phyloP scores from a whole-genome alignment of 1,140 invertebrate species.

The Calliopsis andreniformis region DNA sequence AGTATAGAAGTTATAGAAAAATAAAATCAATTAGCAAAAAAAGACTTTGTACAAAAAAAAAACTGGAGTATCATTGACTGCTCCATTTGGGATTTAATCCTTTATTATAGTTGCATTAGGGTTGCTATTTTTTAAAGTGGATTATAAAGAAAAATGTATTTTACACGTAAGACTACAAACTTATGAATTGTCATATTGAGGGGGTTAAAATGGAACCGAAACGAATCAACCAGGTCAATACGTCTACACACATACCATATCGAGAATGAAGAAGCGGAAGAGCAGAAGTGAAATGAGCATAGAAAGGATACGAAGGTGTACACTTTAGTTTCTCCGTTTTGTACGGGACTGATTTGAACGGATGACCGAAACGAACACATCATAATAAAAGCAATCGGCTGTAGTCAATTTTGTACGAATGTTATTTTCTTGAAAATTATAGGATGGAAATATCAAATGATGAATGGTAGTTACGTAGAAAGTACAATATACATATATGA shows the following conservation, averaged over 20 bases:
- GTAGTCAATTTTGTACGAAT: slow-evolving; percentile 80
- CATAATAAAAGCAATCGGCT: slow-evolving; percentile 79
- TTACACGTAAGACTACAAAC: no score
- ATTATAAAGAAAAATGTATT: no score
- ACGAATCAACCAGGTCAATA: slow-evolving; percentile 68
- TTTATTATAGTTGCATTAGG: no score
- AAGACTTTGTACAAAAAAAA: no score
- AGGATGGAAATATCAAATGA: slow-evolving; percentile 63
- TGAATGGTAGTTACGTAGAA: slow-evolving; percentile 61
- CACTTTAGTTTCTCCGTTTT: slow-evolving; percentile 52
- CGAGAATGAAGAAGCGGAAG: slow-evolving; percentile 29
- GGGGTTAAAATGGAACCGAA: slow-evolving; percentile 45
- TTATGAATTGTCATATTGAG: no score
- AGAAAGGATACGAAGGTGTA: slow-evolving; percentile 8
- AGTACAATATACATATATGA: slow-evolving; percentile 62
- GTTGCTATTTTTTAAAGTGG: no score
- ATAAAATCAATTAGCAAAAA: no score
- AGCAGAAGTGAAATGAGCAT: slow-evolving; percentile 2
- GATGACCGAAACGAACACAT: slow-evolving; percentile 65
- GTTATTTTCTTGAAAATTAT: slow-evolving; percentile 78
- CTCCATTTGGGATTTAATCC: no score
- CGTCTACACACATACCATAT: slow-evolving; percentile 69
- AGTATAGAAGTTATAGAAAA: no score
- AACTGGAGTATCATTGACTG: no score
- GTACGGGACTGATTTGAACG: slow-evolving; percentile 67